phyloP scores from a whole-genome alignment of 2,113 vertebrate species.

The Poecile atricapillus region DNA sequence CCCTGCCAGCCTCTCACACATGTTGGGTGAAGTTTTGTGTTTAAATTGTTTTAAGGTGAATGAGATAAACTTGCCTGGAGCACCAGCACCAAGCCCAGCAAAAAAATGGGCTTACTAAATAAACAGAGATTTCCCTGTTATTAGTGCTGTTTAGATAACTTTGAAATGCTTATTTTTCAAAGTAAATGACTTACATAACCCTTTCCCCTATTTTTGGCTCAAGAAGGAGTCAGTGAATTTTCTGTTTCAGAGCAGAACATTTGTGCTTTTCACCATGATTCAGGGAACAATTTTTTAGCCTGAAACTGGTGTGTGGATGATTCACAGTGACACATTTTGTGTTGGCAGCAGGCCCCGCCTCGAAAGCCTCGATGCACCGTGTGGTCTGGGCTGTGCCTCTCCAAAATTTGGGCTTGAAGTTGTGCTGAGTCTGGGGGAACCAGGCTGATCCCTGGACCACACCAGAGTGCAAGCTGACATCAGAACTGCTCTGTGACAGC shows the following conservation, averaged over 20 bases:
- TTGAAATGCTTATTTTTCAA: constrained; percentile 34
- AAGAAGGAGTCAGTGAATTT: constrained; percentile 6
- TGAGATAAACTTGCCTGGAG: neutral
- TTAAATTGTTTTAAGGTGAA: neutral
- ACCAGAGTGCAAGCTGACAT: neutral
- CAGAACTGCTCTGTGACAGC: neutral
- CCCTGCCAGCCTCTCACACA: neutral
- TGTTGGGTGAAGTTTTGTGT: neutral
- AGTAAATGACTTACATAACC: constrained; percentile 5
- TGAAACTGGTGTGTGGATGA: neutral
- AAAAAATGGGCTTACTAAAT: neutral
- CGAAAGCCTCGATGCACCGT: fast-evolving
- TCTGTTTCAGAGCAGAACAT: constrained; percentile 32
- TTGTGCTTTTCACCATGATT: neutral
- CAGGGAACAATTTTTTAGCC: neutral
- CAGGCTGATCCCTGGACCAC: neutral
- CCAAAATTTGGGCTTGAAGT: neutral
- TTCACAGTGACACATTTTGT: constrained; percentile 14
- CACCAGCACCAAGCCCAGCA: neutral
- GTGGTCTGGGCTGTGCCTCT: neutral
- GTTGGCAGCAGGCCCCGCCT: neutral
- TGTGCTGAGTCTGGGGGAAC: neutral
- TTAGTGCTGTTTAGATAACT: constrained; percentile 33
- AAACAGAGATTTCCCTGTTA: constrained; percentile 27
- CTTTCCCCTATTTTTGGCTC: neutral